Percentiles rank a stretch among this genome's conserved stretches.
Conservation (phyloP, 1,140 invertebrate species). For the Mamestra configurata region DNA sequence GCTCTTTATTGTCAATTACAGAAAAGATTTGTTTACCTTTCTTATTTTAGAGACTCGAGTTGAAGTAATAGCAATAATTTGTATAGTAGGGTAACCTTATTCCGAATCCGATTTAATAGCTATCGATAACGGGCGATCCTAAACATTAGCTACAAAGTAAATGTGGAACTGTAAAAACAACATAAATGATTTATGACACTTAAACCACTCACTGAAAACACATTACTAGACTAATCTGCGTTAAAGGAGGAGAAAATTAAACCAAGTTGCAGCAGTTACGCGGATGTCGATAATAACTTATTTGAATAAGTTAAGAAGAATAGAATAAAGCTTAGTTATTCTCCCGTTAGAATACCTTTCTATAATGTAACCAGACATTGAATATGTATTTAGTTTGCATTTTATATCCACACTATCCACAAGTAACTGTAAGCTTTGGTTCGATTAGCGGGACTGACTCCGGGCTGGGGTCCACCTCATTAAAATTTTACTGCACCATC, state of each 20-base stretch:
- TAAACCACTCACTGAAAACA: conserved; percentile 40
- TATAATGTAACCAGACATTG: conserved; percentile 23
- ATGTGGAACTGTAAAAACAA: conserved; percentile 51
- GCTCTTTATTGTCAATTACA: background rate
- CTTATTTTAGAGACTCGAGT: background rate
- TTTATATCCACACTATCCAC: conserved; percentile 56
- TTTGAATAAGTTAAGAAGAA: conserved; percentile 16
- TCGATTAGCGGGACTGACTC: conserved; percentile 63
- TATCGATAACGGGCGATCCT: conserved; percentile 8
- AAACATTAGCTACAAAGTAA: conserved; percentile 26
- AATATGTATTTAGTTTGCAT: conserved; percentile 52
- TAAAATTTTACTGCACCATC: conserved; percentile 67
- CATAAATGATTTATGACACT: conserved; percentile 59
- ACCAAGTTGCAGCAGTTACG: background rate
- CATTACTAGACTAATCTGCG: conserved; percentile 30
- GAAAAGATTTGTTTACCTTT: background rate
- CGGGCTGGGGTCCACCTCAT: conserved; percentile 56
- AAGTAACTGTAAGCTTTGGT: conserved; percentile 64
- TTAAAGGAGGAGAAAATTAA: conserved; percentile 1
- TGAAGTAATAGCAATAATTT: no score
- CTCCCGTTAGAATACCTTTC: conserved; percentile 34
- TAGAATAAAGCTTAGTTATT: background rate
- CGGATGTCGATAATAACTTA: background rate
- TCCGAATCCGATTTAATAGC: background rate
- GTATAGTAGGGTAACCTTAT: background rate